phyloP scores from a whole-genome alignment of 2,888 invertebrate species.

The Mesoligia furuncula region DNA sequence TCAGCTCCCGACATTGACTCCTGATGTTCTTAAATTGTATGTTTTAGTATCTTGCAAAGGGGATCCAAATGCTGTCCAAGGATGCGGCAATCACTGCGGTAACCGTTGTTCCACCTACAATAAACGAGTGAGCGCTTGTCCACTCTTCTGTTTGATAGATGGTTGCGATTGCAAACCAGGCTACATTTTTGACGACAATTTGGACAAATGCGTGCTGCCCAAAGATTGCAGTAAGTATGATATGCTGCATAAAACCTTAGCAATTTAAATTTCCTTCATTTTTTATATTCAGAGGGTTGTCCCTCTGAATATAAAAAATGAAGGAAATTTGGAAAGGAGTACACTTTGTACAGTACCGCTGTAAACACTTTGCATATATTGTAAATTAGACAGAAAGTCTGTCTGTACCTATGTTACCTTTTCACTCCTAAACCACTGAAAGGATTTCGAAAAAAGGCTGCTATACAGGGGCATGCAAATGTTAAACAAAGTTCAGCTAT shows the following conservation, averaged over 20 bases:
- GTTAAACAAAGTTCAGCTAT: neutral
- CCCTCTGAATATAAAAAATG: no score
- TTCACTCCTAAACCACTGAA: neutral
- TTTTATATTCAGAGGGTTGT: neutral
- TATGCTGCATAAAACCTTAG: neutral
- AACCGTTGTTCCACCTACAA: conserved; percentile 53
- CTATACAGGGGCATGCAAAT: neutral
- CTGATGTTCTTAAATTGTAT: neutral
- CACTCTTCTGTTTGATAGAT: conserved; percentile 18
- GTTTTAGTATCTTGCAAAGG: conserved; percentile 61
- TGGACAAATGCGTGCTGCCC: conserved; percentile 44
- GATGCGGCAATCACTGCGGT: conserved; percentile 55
- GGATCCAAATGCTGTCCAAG: conserved; percentile 56
- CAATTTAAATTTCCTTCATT: neutral
- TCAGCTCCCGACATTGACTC: neutral
- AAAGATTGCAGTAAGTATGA: conserved; percentile 62
- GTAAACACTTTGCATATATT: neutral
- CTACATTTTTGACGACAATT: conserved; percentile 55
- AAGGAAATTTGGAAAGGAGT: no score
- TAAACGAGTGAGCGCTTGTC: conserved; percentile 32
- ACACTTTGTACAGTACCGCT: no score
- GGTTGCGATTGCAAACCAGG: conserved; percentile 61
- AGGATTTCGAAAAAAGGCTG: neutral
- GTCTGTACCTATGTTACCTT: neutral
- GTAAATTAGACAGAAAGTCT: neutral